Evolutionary conservation across 2,113 vertebrate genomes (phyloP).

Genomic region (Mus musculus): GRCm39 chr17:85881501-85882000

Average conservation of each 20-base stretch:
- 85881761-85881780: too few relatives aligned
- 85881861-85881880: neutral
- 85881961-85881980: conserved; percentile 9
- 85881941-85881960: conserved; percentile 13
- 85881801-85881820: neutral
- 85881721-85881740: neutral
- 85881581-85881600: neutral
- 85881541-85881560: neutral
- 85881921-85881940: neutral
- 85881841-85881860: neutral
- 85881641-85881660: neutral
- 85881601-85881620: neutral
- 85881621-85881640: neutral
- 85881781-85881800: too few relatives aligned
- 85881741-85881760: neutral
- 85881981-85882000: neutral
- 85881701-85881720: fast-evolving
- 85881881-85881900: conserved; percentile 46
- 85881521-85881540: neutral
- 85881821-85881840: neutral
- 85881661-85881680: neutral
- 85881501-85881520: too few relatives aligned
- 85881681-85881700: neutral
- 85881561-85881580: too few relatives aligned
- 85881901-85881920: neutral